A percentile compares a stretch with the other conserved stretches of the same genome.
Evolutionary conservation across 2,113 vertebrate species (phyloP).

Genomic region (Ceyx margarethae): DNA sequence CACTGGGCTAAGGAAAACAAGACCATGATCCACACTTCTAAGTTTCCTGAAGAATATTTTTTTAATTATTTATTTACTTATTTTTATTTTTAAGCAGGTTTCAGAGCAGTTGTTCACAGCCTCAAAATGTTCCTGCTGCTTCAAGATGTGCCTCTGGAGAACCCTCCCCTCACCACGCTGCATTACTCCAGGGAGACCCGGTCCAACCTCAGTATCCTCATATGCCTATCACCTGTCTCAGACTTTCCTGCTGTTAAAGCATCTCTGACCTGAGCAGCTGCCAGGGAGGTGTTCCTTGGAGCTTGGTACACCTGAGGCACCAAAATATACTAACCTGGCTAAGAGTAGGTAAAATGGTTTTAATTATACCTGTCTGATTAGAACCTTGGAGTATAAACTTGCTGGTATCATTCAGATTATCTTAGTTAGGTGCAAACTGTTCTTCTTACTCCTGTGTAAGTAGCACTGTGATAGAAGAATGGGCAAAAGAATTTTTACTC

Average conservation of each 20-base stretch:
- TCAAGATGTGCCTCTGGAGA: not conserved
- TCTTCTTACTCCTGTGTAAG: not conserved
- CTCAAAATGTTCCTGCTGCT: not conserved
- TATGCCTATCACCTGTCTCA: accelerated
- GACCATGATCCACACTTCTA: not conserved
- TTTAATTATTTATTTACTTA: not conserved
- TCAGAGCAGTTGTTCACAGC: not conserved
- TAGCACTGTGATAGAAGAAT: not conserved
- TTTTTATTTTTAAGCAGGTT: not conserved
- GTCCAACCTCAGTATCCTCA: accelerated
- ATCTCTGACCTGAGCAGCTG: not conserved
- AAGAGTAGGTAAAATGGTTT: not conserved
- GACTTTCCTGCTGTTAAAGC: not conserved
- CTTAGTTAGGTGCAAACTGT: accelerated
- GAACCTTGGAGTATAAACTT: not conserved
- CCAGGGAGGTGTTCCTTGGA: not conserved
- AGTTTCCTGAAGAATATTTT: not conserved
- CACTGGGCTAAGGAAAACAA: conserved; percentile 33
- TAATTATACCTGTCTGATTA: not conserved
- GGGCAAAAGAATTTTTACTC: not conserved
- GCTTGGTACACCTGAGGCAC: not conserved
- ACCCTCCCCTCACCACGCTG: not conserved
- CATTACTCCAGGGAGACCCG: not conserved
- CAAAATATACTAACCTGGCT: accelerated
- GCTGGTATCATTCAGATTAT: not conserved